phyloP scores from a whole-genome alignment of 2,797 vertebrate genomes.

The Microcaecilia unicolor region DNA sequence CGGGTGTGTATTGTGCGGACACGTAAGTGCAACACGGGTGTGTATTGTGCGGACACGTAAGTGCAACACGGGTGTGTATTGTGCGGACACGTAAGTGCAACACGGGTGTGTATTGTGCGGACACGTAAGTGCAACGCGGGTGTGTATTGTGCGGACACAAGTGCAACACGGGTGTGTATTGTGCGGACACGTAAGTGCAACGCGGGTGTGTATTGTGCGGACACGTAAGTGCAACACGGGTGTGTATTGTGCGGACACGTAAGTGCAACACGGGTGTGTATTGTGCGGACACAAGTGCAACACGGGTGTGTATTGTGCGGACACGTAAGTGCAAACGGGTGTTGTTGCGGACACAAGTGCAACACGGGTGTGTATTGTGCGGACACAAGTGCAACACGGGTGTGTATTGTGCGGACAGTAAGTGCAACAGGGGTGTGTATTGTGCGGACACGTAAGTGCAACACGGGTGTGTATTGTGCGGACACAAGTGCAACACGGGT shows the following conservation, averaged over 20 bases:
- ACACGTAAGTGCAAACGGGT: too few relatives aligned
- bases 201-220: conserved; percentile 67
- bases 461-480: too few relatives aligned
- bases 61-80: conserved; percentile 35
- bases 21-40: too few relatives aligned
- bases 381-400: conserved; percentile 75
- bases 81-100: conserved; percentile 86
- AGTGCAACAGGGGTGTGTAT: conserved; percentile 38
- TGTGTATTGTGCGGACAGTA: conserved; percentile 66
- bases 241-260: conserved; percentile 73
- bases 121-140: conserved; percentile 31
- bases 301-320: too few relatives aligned
- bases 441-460: conserved; percentile 82
- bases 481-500: conserved; percentile 32
- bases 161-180: too few relatives aligned
- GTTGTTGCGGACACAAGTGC: too few relatives aligned
- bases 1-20: conserved; percentile 77
- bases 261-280: conserved; percentile 17
- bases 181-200: conserved; percentile 53
- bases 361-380: conserved; percentile 62
- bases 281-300: conserved; percentile 80
- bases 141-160: conserved; percentile 85
- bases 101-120: too few relatives aligned
- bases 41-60: conserved; percentile 67
- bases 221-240: conserved; percentile 85